These are phyloP conservation scores for Strix aluco DNA, from an alignment of 2,113 vertebrate species.

Conservation along the genomic window DNA sequence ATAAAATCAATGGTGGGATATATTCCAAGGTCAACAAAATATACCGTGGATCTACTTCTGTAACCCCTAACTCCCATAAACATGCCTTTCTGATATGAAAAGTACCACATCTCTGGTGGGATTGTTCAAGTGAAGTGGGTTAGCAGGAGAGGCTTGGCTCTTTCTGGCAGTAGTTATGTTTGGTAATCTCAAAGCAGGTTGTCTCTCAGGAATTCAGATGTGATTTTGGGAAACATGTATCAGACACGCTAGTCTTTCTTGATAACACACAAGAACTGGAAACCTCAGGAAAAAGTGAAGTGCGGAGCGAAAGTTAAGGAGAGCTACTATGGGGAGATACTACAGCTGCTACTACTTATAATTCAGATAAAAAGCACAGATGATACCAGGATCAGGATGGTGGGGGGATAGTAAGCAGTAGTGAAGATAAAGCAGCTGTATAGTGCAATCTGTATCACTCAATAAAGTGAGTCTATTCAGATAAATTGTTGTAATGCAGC, in stretches of 20 bases:
- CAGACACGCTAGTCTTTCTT: background rate
- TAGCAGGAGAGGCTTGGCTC: background rate
- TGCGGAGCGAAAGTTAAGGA: background rate
- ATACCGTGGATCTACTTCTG: background rate
- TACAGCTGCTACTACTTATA: slow-evolving; percentile 9
- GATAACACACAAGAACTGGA: background rate
- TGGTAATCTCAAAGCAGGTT: background rate
- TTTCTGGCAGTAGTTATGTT: background rate
- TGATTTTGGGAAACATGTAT: background rate
- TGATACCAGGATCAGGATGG: background rate
- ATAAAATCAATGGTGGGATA: slow-evolving; percentile 10
- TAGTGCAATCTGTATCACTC: background rate
- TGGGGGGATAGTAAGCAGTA: background rate
- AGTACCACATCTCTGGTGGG: background rate
- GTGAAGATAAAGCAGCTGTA: slow-evolving; percentile 8
- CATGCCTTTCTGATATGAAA: background rate
- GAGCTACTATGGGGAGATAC: background rate
- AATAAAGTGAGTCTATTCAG: background rate
- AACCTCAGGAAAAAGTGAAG: background rate
- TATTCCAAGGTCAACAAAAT: slow-evolving; percentile 29
- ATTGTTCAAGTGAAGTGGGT: background rate
- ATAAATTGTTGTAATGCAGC: slow-evolving; percentile 18
- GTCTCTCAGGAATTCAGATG: background rate
- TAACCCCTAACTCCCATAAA: background rate
- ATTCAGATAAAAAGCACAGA: background rate